Conservation (phyloP, 2,113 vertebrate genomes). For the Taurulus bubalis region DNA sequence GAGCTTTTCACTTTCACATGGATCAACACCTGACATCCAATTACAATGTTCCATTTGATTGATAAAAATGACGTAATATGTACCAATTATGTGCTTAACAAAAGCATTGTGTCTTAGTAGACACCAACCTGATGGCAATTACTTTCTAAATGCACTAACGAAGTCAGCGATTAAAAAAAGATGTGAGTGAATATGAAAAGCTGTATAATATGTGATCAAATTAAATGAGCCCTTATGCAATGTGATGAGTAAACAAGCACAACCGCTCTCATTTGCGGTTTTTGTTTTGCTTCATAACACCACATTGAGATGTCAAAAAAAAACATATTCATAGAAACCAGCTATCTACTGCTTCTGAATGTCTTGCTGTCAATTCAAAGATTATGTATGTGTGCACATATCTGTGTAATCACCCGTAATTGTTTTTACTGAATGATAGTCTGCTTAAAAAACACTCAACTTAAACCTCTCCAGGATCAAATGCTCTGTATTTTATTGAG, state of each 20-base stretch:
- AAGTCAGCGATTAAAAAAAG: not conserved
- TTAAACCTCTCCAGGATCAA: not conserved
- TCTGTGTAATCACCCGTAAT: not conserved
- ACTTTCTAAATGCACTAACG: constrained; percentile 9
- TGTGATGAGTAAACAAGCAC: constrained; percentile 22
- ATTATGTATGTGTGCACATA: not conserved
- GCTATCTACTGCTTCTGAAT: not conserved
- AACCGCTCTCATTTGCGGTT: constrained; percentile 13
- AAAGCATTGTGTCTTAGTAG: constrained; percentile 5
- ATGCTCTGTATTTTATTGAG: not conserved
- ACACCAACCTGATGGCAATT: constrained; percentile 22
- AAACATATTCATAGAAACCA: not conserved
- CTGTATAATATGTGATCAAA: constrained; percentile 35
- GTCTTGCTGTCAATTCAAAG: not conserved
- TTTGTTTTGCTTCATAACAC: constrained; percentile 17
- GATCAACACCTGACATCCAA: not conserved
- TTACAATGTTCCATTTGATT: constrained; percentile 1
- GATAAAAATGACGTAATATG: not conserved
- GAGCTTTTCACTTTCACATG: constrained; percentile 11
- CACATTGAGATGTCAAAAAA: constrained; percentile 50
- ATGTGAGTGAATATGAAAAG: constrained; percentile 33
- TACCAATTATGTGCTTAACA: constrained; percentile 1
- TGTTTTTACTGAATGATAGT: not conserved
- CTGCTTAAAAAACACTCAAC: not conserved
- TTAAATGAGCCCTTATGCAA: constrained; percentile 40